Conservation (phyloP, 2,888 invertebrate genomes). For the Cryptus armator region DNA sequence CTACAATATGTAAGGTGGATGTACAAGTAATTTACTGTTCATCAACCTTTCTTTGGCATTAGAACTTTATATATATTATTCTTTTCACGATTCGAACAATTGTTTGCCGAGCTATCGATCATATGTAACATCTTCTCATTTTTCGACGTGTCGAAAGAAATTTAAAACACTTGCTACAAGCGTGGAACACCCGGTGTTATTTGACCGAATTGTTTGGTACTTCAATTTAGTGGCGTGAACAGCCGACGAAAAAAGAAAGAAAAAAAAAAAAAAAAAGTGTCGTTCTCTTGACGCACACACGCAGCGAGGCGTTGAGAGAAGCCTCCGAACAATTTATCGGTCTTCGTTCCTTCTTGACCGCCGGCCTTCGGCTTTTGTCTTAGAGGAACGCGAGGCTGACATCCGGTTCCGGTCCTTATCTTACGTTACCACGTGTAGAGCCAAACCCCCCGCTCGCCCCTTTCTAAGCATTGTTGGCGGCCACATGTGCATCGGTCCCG, state of each 20-base stretch:
- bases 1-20: background rate
- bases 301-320: background rate
- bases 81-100: slow-evolving; percentile 1
- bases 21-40: slow-evolving; percentile 23
- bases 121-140: background rate
- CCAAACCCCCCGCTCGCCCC: slow-evolving; percentile 50
- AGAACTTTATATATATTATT: background rate
- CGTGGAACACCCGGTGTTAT: slow-evolving; percentile 46
- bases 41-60: slow-evolving; percentile 19
- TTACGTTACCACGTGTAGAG: slow-evolving; percentile 77
- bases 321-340: slow-evolving; percentile 67
- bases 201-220: slow-evolving; percentile 59
- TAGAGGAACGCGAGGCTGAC: slow-evolving; percentile 68
- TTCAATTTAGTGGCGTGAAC: slow-evolving; percentile 57
- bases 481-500: slow-evolving; percentile 76
- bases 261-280: slow-evolving; percentile 22
- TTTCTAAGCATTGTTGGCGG: slow-evolving; percentile 76
- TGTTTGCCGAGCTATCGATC: background rate
- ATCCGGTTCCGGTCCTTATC: slow-evolving; percentile 83
- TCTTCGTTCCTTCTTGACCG: slow-evolving; percentile 53
- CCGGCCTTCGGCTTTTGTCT: slow-evolving; percentile 74
- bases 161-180: slow-evolving; percentile 51
- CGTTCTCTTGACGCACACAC: slow-evolving; percentile 22
- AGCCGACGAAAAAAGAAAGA: slow-evolving; percentile 51
- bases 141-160: slow-evolving; percentile 9